Evolutionary conservation across 2,888 invertebrate species (phyloP), one percentile per base, ranked within the genome.

Genomic region (Agrilus cyanescens): DNA sequence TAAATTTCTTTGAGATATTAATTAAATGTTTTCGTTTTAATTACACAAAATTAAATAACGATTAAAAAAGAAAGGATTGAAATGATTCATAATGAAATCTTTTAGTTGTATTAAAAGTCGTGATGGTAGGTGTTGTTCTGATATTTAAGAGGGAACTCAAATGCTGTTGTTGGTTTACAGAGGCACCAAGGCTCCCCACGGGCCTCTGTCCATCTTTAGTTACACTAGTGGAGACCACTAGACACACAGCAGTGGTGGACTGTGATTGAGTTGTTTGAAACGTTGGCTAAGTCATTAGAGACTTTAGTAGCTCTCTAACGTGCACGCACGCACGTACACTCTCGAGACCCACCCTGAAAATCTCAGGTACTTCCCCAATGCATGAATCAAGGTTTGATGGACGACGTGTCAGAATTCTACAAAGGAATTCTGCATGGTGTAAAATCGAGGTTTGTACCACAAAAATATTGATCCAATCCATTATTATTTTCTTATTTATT

Each of bases 91-190:
- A 25, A 15, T 35, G 20, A 33, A 8, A 37, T 25, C 12, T 20
- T 34, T 31, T 38, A 33, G 30, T 43, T 40, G 36, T 35, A 34
- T 38, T 32, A 18, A 38, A 43, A 34, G 20, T 20, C 37, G 35
- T 44, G 39, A 35, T 44, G 30, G 32, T 37, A 43, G 48, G 38
- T 47, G 46, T 33, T 12, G 32, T 25, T 25, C 8, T 25, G 10
- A 10, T 25, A 25, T 25, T 25, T 52, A 52, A 54, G 48, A 51
- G 50, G 51, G 55, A 62, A 66, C 67, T 69, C 67, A 69, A 69
- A 57, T 61, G 50, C 52, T 61, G 60, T 67, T 67, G 65, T 66
- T 67, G 61, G 61, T 64, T 66, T 67, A 65, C 66, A 67, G 66
- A 66, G 65, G 62, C 63, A 63, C 62, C 64, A 54, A 52, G 54